Base-by-base conservation (phyloP, 2,113 vertebrate species). In the Merops nubicus region DNA sequence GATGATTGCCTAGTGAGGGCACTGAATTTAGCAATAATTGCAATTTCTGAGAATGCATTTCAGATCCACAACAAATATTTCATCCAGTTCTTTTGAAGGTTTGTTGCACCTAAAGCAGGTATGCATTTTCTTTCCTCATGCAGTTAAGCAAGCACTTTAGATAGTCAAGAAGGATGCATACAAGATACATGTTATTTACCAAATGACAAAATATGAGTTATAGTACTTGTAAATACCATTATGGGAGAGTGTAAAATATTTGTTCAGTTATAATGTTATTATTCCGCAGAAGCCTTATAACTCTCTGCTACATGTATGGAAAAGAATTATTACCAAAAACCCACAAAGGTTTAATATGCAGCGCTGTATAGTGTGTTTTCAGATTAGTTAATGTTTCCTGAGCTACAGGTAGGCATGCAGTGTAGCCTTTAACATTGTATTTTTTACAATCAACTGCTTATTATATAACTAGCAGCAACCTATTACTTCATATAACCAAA, bases 231-330 rank as follows among this genome's bases (percentile, higher is more conserved):
- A 98, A 96, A 97, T 97, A 98, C n/a, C 89, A 51, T 81, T 89
- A 63, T 33, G 65, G 56, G 87, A 96, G 98, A 98, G 87, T 98
- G 97, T 97, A 97, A 97, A 96, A 95, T 98, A 97, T 97, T 97
- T 97, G 96, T 98, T 98, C 93, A 85, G 62, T 97, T 96, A 93
- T 95, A 90, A 96, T 96, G 59, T 97, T 68, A 89, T 96, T 96
- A 95, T 97, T 98, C 97, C 98, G 64, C 97, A 94, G 96, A 98
- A 98, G 98, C 98, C 98, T 98, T 98, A 98, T 95, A 95, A 89
- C 91, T 95, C 89, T 97, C 89, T 95, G 97, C 97, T 98, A 97
- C 89, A 6, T 96, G 93, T 96, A 91, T 92, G 97, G 89, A 96
- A 95, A 97, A 94, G 64, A 69, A 86, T 76, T 76, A 78, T 97